Base-by-base conservation (phyloP, 2,113 vertebrate species). In the Ariopsis seemanni region DNA sequence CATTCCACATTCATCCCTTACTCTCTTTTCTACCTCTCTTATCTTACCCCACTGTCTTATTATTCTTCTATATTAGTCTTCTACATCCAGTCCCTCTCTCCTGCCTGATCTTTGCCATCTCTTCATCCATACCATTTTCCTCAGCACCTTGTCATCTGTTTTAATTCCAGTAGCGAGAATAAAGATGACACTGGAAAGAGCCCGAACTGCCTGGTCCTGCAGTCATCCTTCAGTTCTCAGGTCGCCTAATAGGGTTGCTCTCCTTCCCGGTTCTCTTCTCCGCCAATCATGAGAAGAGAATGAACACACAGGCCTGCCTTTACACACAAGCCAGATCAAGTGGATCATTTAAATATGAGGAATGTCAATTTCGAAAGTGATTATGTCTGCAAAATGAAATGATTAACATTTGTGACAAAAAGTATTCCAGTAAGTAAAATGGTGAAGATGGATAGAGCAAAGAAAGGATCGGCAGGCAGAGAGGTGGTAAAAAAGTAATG, bases 241-340 rank as follows among this genome's bases (percentile, higher is more conserved):
- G 72, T 48, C 79, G 58, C 60, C 78, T 84, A 83, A 75, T 81
- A 85, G 89, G 85, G 58, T 55, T 25, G 22, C 85, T 86, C 50
- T 30, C n/a, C 17, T 1, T 52, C 83, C 84, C 65, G 17, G 17
- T n/a, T 67, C 80, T 62, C 63, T 84, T 75, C 60, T 69, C 86
- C 84, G 71, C 86, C 88, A 87, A 85, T 90, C 88, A 85, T 12
- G 30, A 63, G 72, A 63, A 83, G 63, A 79, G 80, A 71, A 52
- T 78, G 57, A 77, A 57, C 30, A 11, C 22, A 55, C 77, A 79
- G 53, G 48, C 75, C 52, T 17, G 48, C 53, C 71, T 86, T 88
- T 91, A 84, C 67, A 85, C 34, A 78, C 82, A 83, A 85, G 81
- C 85, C 48, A 69, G 75, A 90, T 90, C 90, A 84, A 82, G 55